phyloP scores from a whole-genome alignment of 2,888 invertebrate genomes.

The Ctenicera cuprea region DNA sequence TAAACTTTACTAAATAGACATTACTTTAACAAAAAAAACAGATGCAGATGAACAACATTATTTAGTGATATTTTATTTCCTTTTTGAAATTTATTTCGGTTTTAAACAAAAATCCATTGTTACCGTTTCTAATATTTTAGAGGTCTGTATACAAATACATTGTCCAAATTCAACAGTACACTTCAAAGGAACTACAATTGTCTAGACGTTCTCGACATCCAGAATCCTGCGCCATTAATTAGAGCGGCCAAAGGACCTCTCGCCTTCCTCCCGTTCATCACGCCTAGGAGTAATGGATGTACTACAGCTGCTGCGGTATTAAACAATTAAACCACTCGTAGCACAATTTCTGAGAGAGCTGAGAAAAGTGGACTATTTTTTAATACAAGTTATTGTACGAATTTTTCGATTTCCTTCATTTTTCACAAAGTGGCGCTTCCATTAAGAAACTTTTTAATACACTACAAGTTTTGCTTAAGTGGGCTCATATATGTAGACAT shows the following conservation, averaged over 20 bases:
- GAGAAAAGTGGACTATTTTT: slow-evolving; percentile 19
- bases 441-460: slow-evolving; percentile 25
- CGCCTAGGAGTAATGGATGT: slow-evolving; percentile 54
- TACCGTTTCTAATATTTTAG: not conserved
- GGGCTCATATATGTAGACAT: slow-evolving; percentile 16
- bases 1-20: too few relatives aligned
- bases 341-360: slow-evolving; percentile 29
- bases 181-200: slow-evolving; percentile 34
- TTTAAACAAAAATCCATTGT: not conserved
- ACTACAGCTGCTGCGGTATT: slow-evolving; percentile 54
- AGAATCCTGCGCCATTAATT: slow-evolving; percentile 42
- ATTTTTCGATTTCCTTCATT: not conserved
- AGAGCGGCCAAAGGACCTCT: slow-evolving; percentile 45
- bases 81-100: not conserved
- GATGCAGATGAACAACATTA: too few relatives aligned
- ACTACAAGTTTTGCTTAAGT: slow-evolving; percentile 24
- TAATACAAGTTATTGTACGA: not conserved
- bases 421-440: not conserved
- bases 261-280: slow-evolving; percentile 51
- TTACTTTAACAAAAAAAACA: too few relatives aligned
- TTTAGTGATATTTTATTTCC: too few relatives aligned
- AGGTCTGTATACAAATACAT: not conserved
- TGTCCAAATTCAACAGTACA: slow-evolving; percentile 5
- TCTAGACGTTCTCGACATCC: slow-evolving; percentile 36
- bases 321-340: slow-evolving; percentile 46